Percentiles rank a stretch among this genome's conserved stretches.
These are phyloP conservation scores for Tinea semifulvella DNA, from an alignment of 2,888 invertebrate species.

Conservation along the genomic window DNA sequence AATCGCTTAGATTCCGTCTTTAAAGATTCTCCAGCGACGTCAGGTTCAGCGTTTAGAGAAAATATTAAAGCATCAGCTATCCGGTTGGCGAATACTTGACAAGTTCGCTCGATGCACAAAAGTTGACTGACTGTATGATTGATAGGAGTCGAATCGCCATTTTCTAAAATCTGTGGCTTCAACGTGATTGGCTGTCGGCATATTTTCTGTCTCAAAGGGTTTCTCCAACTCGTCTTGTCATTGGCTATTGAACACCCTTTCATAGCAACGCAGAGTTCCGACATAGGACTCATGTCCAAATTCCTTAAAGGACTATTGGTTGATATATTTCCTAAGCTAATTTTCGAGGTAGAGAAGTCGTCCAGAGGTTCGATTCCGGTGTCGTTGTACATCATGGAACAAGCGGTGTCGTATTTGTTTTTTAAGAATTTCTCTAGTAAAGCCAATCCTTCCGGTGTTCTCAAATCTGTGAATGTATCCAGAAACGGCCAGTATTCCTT, in stretches of 20 bases:
- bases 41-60: conserved; percentile 62
- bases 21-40: conserved; percentile 65
- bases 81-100: conserved; percentile 74
- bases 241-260: conserved; percentile 61
- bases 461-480: conserved; percentile 80
- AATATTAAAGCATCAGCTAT: conserved; percentile 71
- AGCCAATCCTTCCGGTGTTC: conserved; percentile 75
- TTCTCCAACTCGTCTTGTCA: conserved; percentile 40
- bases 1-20: conserved; percentile 74
- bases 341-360: conserved; percentile 40
- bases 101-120: conserved; percentile 52
- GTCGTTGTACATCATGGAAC: conserved; percentile 44
- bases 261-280: conserved; percentile 67
- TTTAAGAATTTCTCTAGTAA: conserved; percentile 80
- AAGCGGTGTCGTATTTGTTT: conserved; percentile 55
- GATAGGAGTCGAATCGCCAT: conserved; percentile 33
- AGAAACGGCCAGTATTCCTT: conserved; percentile 94
- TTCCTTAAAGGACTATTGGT: conserved; percentile 31
- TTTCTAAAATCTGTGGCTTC: conserved; percentile 25
- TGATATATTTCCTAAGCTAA: conserved; percentile 32
- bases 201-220: conserved; percentile 37
- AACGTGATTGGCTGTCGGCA: conserved; percentile 36
- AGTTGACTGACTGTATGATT: conserved; percentile 52
- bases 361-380: conserved; percentile 38
- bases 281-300: conserved; percentile 58